phyloP scores from a whole-genome alignment of 2,797 vertebrate species.

The Mastacembelus armatus region DNA sequence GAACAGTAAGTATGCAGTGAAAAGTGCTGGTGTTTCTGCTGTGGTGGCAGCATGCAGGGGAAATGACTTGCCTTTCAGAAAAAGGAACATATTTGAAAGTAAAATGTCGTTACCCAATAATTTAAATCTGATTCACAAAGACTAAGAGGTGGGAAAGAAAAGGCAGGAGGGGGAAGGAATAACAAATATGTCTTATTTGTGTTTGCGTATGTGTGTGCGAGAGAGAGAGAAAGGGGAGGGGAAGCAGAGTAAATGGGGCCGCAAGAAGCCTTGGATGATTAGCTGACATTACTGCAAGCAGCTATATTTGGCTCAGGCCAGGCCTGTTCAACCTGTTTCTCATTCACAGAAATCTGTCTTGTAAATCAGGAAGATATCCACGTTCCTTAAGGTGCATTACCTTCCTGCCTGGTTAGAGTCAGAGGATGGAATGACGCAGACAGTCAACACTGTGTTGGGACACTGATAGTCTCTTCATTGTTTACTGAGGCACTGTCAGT shows the following conservation, averaged over 20 bases:
- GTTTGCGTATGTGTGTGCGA: too few species aligned
- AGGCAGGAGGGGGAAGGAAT: neutral
- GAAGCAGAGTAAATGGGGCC: too few species aligned
- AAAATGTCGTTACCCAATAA: slow-evolving; percentile 8
- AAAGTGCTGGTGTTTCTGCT: neutral
- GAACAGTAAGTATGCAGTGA: neutral
- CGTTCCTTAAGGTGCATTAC: slow-evolving; percentile 19
- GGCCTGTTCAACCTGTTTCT: slow-evolving; percentile 62
- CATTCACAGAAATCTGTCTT: slow-evolving; percentile 25
- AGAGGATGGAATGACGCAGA: slow-evolving; percentile 13
- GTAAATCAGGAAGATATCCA: slow-evolving; percentile 33
- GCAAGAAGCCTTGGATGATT: neutral
- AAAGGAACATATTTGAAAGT: slow-evolving; percentile 10
- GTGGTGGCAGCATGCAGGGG: too few species aligned
- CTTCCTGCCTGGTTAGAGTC: neutral
- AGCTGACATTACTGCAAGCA: neutral
- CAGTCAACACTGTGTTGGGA: neutral
- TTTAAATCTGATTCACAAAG: neutral
- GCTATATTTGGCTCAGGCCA: slow-evolving; percentile 20
- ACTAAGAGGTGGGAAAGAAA: neutral
- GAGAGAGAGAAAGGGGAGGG: too few species aligned
- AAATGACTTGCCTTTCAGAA: neutral
- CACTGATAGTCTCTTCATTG: neutral
- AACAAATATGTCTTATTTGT: neutral
- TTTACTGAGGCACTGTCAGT: neutral